Evolutionary conservation across 64 coral and sea anemone species (phyloP), one percentile per base, ranked within the genome.

Genomic region (Montipora sp.): DNA sequence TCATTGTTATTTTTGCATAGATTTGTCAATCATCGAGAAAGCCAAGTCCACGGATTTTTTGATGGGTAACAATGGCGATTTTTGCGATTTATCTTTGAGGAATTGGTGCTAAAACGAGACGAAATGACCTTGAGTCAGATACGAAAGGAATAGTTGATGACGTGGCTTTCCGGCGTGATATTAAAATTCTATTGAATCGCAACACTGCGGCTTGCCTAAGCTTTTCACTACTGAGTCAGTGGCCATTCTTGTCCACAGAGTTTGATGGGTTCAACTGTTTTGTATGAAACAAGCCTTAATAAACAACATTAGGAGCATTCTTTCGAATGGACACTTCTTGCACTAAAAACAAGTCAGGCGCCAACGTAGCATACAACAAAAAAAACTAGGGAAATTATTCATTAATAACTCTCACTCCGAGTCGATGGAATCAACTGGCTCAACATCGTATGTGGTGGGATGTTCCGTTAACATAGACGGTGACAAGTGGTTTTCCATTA

Each of bases 21-120:
- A 43, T 27, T 85, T 71, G 15, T 85, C 82, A 71, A 71, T 85
- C 82, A 85, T 85, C 36, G 18, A 71, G 9, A 22, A 10, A 78
- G 0, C 15, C 4, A 71, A 72, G 3, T 71, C 60, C 7, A 2
- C 7, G 19, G 48, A 24, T 50, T 70, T 46, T 15, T 1, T 21
- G 11, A 51, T n/a, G 7, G 7, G 65, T 48, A 85, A 20, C 13
- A 1, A 70, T 19, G 8, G 10, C 7, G 50, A 11, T 61, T 61
- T 20, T 50, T 61, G 22, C 21, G 12, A 0, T 81, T 78, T n/a
- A 65, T 57, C 27, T 18, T 5, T 8, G 57, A 20, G 47, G 20
- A 59, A 50, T 71, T n/a, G 47, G 43, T 18, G 7, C 8, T 19
- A 47, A 47, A 85, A 85, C 43, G 61, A 72, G 75, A 46, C 49